phyloP scores from a whole-genome alignment of 2,888 invertebrate species.

The Uloborus plumipes region DNA sequence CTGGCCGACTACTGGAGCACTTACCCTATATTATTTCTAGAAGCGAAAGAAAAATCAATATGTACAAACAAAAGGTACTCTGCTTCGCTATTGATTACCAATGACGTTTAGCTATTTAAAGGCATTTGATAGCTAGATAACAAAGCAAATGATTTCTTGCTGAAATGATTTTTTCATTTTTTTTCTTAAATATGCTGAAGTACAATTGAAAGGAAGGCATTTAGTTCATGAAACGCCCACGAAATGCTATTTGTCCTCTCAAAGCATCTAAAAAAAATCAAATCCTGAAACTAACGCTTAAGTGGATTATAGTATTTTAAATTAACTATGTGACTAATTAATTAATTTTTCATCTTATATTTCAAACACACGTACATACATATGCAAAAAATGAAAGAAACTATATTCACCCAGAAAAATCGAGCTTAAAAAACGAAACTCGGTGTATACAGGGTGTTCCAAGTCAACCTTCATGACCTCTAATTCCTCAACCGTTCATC shows the following conservation, averaged over 20 bases:
- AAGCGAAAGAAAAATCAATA: slow-evolving; percentile 46
- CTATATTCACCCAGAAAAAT: too few species aligned
- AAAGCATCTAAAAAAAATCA: neutral
- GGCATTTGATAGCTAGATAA: slow-evolving; percentile 37
- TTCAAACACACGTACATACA: too few species aligned
- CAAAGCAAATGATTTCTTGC: slow-evolving; percentile 36
- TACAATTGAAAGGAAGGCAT: slow-evolving; percentile 30
- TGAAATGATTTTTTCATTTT: slow-evolving; percentile 20
- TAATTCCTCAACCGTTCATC: too few species aligned
- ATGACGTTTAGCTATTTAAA: slow-evolving; percentile 54
- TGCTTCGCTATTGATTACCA: slow-evolving; percentile 50
- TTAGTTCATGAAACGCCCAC: slow-evolving; percentile 25
- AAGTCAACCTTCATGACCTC: too few species aligned
- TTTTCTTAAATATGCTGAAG: slow-evolving; percentile 39
- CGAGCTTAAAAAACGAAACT: too few species aligned
- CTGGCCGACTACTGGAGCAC: too few species aligned
- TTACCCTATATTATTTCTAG: slow-evolving; percentile 34
- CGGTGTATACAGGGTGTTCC: too few species aligned
- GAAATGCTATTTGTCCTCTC: neutral
- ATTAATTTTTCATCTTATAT: too few species aligned
- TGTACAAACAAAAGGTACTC: slow-evolving; percentile 42
- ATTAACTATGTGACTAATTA: too few species aligned
- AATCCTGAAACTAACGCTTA: neutral
- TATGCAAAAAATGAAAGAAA: too few species aligned
- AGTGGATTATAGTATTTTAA: too few species aligned